phyloP scores from a whole-genome alignment of 2,888 invertebrate species.

The Morpho helenor region DNA sequence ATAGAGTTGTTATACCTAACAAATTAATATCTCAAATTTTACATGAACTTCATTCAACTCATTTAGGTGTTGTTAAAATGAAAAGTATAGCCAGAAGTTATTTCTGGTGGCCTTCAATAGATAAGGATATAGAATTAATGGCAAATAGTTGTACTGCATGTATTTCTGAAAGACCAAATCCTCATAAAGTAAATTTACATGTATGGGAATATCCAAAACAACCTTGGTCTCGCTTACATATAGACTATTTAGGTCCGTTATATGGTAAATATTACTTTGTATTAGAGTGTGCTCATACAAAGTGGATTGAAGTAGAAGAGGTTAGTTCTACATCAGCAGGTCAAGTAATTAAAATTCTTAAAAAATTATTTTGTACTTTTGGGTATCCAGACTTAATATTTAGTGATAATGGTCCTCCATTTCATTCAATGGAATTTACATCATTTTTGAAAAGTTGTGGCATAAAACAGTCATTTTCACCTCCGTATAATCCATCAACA shows the following conservation, averaged over 20 bases:
- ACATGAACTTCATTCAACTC: background rate
- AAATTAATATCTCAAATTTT: background rate
- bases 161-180: background rate
- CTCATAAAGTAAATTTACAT: background rate
- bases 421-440: background rate
- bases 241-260: constrained; percentile 1
- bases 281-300: constrained; percentile 1
- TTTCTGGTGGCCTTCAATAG: constrained; percentile 6
- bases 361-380: background rate
- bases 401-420: background rate
- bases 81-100: constrained; percentile 2
- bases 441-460: background rate
- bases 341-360: constrained; percentile 4
- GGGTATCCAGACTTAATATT: background rate
- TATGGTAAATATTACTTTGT: background rate
- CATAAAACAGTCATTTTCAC: constrained; percentile 5
- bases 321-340: constrained; percentile 2
- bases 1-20: constrained; percentile 4
- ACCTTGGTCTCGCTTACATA: constrained; percentile 2
- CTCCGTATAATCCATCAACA: background rate
- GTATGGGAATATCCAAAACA: background rate
- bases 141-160: background rate
- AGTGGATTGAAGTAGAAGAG: constrained; percentile 5
- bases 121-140: constrained; percentile 2
- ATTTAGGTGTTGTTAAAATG: constrained; percentile 7